Percentiles rank a stretch among this genome's conserved stretches.
These are phyloP conservation scores for Macrosoma leucophasiata DNA, from an alignment of 2,888 invertebrate species.

Conservation along the genomic window DNA sequence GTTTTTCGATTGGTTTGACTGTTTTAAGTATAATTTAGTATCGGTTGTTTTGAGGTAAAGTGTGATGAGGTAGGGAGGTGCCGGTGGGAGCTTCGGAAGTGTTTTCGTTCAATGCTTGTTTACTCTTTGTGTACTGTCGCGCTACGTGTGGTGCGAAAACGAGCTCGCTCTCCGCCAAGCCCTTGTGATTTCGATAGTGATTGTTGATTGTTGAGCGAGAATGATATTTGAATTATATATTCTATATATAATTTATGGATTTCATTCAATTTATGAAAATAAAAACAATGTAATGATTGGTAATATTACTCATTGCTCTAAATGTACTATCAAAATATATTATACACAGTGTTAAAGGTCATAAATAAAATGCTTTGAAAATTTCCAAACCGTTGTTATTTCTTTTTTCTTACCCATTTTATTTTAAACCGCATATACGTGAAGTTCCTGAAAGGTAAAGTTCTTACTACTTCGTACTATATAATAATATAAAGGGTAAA, in stretches of 20 bases:
- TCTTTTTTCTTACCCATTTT: constrained; percentile 29
- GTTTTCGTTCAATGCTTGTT: constrained; percentile 37
- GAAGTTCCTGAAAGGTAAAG: too few relatives aligned
- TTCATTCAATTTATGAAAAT: constrained; percentile 71
- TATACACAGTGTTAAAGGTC: constrained; percentile 77
- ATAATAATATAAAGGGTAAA: too few relatives aligned
- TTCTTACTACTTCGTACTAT: too few relatives aligned
- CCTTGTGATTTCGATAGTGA: constrained; percentile 63
- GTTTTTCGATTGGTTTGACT: constrained; percentile 44
- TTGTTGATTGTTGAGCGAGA: constrained; percentile 71
- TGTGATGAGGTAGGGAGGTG: too few relatives aligned
- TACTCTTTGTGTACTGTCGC: constrained; percentile 23
- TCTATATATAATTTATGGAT: constrained; percentile 70
- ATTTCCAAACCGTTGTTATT: constrained; percentile 67
- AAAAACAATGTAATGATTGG: constrained; percentile 76
- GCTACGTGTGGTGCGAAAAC: constrained; percentile 23
- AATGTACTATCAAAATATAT: constrained; percentile 77
- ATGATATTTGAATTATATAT: constrained; percentile 69
- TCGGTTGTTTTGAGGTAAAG: constrained; percentile 36
- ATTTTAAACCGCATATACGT: too few relatives aligned
- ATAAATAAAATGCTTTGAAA: constrained; percentile 77
- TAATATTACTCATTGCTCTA: constrained; percentile 77
- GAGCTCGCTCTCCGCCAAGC: constrained; percentile 26
- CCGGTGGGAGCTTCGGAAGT: constrained; percentile 24
- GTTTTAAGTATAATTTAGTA: constrained; percentile 45